Base-by-base conservation (phyloP, 2,888 invertebrate species). In the Abscondita cerata region DNA sequence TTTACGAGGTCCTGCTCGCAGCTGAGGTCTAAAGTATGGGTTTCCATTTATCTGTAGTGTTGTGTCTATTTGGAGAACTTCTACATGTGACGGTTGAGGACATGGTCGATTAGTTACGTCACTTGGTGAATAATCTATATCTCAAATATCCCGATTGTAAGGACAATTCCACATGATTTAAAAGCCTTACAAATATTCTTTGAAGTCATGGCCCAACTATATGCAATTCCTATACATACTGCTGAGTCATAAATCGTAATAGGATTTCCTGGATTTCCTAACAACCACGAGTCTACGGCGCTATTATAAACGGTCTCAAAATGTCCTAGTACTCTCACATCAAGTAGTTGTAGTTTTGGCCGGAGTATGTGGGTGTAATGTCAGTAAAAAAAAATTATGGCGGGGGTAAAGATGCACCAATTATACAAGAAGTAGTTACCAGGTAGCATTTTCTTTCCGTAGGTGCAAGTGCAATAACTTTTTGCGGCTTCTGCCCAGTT, bases 401-500 rank as follows among this genome's bases (percentile, higher is more conserved):
- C 13, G 71, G 69, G n/a, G 72, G 70, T 52, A 71, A 53, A 36
- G 61, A 63, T 40, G 70, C 72, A 63, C 62, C 67, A n/a, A 68
- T 62, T 15, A 68, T 66, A 40, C 59, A 63, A 25, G 4, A 25
- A 25, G 25, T 25, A 25, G 25, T 6, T 25, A 25, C 25, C 25
- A 25, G 25, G 25, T 25, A 25, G 57, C 73, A 69, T 52, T 70
- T 75, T 9, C 38, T 34, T 3, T 73, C 73, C 63, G 69, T 72
- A 54, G 59, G 65, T 12, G 75, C 77, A 59, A 79, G 65, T 12
- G 75, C 77, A 59, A 79, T 47, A n/a, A 78, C 71, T 65, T 72
- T 75, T 8, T 65, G 64, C 1, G 75, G 72, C 52, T 72, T 75
- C 59, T 76, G 75, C 0, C 76, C 76, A 3, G 75, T 79, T 19